These are phyloP conservation scores for Eudyptes chrysolophus DNA, from an alignment of 2,113 vertebrate genomes.

Conservation along the genomic window DNA sequence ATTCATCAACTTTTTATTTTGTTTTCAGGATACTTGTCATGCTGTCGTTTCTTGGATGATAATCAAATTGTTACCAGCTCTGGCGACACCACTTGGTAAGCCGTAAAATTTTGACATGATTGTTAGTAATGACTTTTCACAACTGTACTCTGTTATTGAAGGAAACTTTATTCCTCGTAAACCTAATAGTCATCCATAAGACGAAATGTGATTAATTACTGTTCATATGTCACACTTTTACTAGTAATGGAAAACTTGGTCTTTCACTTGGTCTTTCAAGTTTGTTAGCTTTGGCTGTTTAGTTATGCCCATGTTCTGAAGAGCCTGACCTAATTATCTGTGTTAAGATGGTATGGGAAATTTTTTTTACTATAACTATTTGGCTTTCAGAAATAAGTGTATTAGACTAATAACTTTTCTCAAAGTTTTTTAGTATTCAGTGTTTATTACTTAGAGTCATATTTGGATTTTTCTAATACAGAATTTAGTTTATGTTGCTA, in stretches of 20 bases:
- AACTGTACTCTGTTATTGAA: background rate
- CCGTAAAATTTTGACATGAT: background rate
- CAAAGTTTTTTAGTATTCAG: background rate
- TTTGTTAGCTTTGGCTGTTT: background rate
- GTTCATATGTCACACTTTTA: background rate
- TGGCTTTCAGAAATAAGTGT: background rate
- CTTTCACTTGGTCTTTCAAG: background rate
- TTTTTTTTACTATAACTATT: background rate
- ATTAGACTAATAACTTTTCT: background rate
- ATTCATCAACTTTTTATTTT: background rate
- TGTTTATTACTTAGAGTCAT: background rate
- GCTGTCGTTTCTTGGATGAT: slow-evolving; percentile 98
- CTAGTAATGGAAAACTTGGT: background rate
- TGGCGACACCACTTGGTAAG: slow-evolving; percentile 98
- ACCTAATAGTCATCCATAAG: background rate
- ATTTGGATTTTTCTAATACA: background rate
- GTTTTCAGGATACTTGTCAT: slow-evolving; percentile 92
- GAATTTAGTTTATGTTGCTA: background rate
- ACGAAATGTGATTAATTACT: background rate
- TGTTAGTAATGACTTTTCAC: background rate
- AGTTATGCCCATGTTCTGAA: background rate
- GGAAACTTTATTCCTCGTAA: background rate
- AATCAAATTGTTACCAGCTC: slow-evolving; percentile 99
- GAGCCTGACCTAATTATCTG: background rate
- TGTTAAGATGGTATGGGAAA: background rate